These are phyloP conservation scores for Ceratitis capitata DNA, from an alignment of 1,140 invertebrate genomes.

Conservation along the genomic window DNA sequence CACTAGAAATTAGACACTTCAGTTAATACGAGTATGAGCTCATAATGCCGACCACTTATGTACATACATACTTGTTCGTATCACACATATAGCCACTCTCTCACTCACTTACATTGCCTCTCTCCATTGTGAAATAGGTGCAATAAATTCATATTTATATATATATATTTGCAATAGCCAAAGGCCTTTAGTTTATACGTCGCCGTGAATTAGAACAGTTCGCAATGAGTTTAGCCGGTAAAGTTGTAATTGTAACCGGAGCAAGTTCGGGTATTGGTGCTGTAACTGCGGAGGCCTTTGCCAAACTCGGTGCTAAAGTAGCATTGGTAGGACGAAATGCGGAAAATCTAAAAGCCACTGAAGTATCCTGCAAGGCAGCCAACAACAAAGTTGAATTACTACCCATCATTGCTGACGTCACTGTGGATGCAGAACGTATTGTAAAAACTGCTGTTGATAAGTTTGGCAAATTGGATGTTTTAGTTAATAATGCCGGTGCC, in stretches of 20 bases:
- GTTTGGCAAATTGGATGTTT: constrained; percentile 73
- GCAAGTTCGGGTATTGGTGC: constrained; percentile 89
- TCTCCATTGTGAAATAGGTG: too few species aligned
- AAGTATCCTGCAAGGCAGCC: constrained; percentile 67
- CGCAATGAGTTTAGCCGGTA: constrained; percentile 72
- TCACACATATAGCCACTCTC: too few species aligned
- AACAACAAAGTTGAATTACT: constrained; percentile 53
- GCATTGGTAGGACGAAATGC: constrained; percentile 78
- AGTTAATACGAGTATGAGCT: too few species aligned
- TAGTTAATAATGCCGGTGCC: constrained; percentile 84
- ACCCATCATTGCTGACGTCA: constrained; percentile 70
- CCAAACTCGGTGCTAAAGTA: constrained; percentile 75
- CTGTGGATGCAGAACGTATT: constrained; percentile 72
- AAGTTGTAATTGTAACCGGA: constrained; percentile 78
- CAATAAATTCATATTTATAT: too few species aligned
- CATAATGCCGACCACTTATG: too few species aligned
- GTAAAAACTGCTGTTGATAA: constrained; percentile 71
- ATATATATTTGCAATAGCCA: neutral
- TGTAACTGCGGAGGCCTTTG: constrained; percentile 81
- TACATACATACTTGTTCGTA: too few species aligned
- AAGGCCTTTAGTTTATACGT: neutral
- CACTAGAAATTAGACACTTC: too few species aligned
- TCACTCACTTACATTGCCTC: too few species aligned
- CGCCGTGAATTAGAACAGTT: neutral
- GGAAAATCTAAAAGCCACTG: constrained; percentile 71